A percentile compares a stretch with the other conserved stretches of the same genome.
These are phyloP conservation scores for Melanotaenia parkinsoni DNA, from an alignment of 2,797 vertebrate genomes.

Conservation along the genomic window DNA sequence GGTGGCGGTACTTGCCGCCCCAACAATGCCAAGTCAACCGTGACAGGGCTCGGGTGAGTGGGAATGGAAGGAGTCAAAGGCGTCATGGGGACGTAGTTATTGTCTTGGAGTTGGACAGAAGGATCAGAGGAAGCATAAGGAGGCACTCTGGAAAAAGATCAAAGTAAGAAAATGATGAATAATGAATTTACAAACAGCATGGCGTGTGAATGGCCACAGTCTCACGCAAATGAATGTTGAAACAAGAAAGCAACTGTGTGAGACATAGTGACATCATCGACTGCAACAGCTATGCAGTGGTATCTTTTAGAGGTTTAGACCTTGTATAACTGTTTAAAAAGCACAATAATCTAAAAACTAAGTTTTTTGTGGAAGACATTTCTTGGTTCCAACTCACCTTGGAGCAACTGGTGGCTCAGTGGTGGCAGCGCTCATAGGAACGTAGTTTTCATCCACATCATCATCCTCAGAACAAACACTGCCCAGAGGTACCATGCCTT, in stretches of 20 bases:
- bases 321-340: no score
- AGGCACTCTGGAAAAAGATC: conserved; percentile 31
- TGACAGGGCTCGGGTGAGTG: conserved; percentile 53
- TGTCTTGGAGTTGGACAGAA: conserved; percentile 81
- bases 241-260: no score
- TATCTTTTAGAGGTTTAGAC: no score
- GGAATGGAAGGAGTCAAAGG: conserved; percentile 80
- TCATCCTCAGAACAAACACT: conserved; percentile 83
- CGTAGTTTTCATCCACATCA: conserved; percentile 90
- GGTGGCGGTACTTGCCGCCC: conserved; percentile 92
- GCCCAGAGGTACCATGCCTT: conserved; percentile 85
- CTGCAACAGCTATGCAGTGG: no score
- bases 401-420: conserved; percentile 77
- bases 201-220: background rate
- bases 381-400: conserved; percentile 34
- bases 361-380: background rate
- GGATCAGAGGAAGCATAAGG: conserved; percentile 80
- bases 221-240: background rate
- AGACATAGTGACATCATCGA: no score
- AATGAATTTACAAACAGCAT: background rate
- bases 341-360: no score
- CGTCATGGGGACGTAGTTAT: conserved; percentile 92
- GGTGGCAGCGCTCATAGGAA: conserved; percentile 91
- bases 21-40: conserved; percentile 83
- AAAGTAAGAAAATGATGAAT: background rate